Evolutionary conservation across 2,888 invertebrate genomes (phyloP).

Genomic region (Spialia ferax): DNA sequence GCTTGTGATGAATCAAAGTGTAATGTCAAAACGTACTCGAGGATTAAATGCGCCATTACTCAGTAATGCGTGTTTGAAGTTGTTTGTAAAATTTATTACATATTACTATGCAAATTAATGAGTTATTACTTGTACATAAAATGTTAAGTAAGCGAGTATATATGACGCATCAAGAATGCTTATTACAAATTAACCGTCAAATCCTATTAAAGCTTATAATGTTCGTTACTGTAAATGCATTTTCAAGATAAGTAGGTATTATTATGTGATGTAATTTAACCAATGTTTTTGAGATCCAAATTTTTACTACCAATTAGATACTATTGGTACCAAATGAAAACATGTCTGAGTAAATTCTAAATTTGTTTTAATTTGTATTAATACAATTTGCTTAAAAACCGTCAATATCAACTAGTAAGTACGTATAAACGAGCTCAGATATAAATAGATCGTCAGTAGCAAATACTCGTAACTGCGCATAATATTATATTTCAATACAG

Average conservation of each 20-base stretch:
- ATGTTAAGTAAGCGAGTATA: not conserved
- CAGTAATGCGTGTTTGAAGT: slow-evolving; percentile 52
- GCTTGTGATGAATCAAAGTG: slow-evolving; percentile 45
- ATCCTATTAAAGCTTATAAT: not conserved
- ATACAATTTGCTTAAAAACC: not conserved
- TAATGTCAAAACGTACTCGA: slow-evolving; percentile 43
- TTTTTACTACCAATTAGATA: too few species aligned
- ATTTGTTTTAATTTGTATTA: too few species aligned
- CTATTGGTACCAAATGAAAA: too few species aligned
- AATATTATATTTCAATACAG: slow-evolving; percentile 52
- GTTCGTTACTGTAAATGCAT: not conserved
- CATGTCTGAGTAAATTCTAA: too few species aligned
- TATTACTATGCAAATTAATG: slow-evolving; percentile 32
- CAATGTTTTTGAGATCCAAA: too few species aligned
- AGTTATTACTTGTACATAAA: slow-evolving; percentile 20
- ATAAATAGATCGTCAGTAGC: slow-evolving; percentile 35
- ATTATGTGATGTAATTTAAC: too few species aligned
- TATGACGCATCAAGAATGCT: not conserved
- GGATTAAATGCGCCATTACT: slow-evolving; percentile 57
- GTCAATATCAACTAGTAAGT: not conserved
- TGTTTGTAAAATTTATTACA: slow-evolving; percentile 30
- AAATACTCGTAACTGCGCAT: slow-evolving; percentile 40
- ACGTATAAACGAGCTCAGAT: not conserved
- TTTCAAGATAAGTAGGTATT: too few species aligned
- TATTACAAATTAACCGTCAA: slow-evolving; percentile 10